phyloP scores from a whole-genome alignment of 2,113 vertebrate species.

The Antechinus flavipes region DNA sequence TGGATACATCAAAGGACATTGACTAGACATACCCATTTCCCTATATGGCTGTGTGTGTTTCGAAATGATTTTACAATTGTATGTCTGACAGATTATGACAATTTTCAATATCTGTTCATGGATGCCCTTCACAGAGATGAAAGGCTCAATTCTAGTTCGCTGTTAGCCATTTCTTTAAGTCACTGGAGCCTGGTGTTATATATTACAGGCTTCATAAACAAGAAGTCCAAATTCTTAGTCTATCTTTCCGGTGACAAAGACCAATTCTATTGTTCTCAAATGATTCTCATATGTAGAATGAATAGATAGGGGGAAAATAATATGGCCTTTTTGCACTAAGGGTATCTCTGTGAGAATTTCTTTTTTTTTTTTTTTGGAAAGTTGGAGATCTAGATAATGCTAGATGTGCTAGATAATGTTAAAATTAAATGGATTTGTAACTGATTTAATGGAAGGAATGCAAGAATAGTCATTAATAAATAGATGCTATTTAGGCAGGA shows the following conservation, averaged over 20 bases:
- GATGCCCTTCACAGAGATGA: not conserved
- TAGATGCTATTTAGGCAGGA: not conserved
- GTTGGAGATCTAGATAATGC: not conserved
- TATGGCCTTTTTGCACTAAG: not conserved
- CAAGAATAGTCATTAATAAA: not conserved
- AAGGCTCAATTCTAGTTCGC: not conserved
- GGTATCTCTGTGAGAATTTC: not conserved
- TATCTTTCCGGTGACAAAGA: not conserved
- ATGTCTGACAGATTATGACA: conserved; percentile 7
- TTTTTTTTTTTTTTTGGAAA: not conserved
- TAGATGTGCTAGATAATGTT: not conserved
- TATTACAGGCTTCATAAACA: not conserved
- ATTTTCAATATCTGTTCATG: not conserved
- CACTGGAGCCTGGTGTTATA: not conserved
- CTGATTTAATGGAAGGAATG: not conserved
- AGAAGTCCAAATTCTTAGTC: not conserved
- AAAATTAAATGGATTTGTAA: not conserved
- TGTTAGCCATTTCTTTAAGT: not conserved
- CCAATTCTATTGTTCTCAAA: not conserved
- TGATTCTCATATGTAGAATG: not conserved
- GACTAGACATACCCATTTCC: not conserved
- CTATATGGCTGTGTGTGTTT: not conserved
- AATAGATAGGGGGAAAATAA: not conserved
- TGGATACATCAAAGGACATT: not conserved
- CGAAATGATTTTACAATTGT: not conserved